Conservation (phyloP, 2,797 vertebrate genomes). For the Acanthornis magna region DNA sequence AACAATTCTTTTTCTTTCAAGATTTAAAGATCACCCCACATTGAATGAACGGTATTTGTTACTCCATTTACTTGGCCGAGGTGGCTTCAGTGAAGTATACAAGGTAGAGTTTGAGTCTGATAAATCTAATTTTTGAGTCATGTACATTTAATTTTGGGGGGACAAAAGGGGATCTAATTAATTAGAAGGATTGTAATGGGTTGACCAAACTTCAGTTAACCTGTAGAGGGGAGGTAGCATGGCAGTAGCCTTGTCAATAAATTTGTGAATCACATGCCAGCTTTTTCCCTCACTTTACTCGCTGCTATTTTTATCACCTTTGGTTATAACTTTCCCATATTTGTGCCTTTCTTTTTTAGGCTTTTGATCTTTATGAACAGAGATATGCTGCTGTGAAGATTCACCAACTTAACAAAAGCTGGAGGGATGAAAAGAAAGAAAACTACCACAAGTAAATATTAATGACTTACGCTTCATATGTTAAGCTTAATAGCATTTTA, state of each 20-base stretch:
- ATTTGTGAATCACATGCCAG: not conserved
- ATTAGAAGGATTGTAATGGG: not conserved
- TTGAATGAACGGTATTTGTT: slow-evolving; percentile 97
- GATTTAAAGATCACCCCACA: slow-evolving; percentile 98
- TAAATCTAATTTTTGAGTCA: not conserved
- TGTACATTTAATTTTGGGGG: not conserved
- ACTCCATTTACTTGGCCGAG: slow-evolving; percentile 94
- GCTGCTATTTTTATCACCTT: not conserved
- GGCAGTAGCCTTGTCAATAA: not conserved
- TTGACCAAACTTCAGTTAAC: not conserved
- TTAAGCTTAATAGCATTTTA: slow-evolving; percentile 28
- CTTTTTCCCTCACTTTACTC: not conserved
- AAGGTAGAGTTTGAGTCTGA: slow-evolving; percentile 80
- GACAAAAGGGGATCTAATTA: not conserved
- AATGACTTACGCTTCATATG: slow-evolving; percentile 40
- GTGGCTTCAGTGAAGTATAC: slow-evolving; percentile 99
- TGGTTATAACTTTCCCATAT: not conserved
- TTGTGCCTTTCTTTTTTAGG: slow-evolving; percentile 74
- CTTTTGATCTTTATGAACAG: slow-evolving; percentile 98
- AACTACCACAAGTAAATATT: slow-evolving; percentile 96
- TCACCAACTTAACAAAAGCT: slow-evolving; percentile 99
- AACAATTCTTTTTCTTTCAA: slow-evolving; percentile 53
- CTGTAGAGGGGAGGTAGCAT: not conserved
- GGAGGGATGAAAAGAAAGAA: slow-evolving; percentile 99
- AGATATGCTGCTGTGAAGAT: slow-evolving; percentile 98